phyloP scores from a whole-genome alignment of 2,888 invertebrate genomes.

The Xanthorhoe designata region DNA sequence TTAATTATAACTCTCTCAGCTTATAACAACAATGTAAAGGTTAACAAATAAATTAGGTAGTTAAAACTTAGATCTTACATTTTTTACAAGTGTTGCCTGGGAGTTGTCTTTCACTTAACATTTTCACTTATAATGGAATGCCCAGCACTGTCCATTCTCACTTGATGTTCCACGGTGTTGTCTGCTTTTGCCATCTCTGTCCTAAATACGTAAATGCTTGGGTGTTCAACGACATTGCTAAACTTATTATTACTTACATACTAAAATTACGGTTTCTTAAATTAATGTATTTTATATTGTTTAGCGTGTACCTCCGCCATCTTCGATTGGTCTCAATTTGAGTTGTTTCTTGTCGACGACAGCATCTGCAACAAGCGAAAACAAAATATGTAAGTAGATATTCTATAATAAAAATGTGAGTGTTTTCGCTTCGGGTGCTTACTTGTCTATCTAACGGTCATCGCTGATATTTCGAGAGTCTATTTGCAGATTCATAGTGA shows the following conservation, averaged over 20 bases:
- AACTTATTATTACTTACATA: conserved; percentile 70
- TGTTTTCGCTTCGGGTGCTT: conserved; percentile 19
- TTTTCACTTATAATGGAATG: conserved; percentile 76
- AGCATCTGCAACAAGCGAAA: conserved; percentile 68
- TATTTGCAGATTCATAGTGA: conserved; percentile 50
- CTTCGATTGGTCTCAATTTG: conserved; percentile 69
- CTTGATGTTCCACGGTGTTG: conserved; percentile 41
- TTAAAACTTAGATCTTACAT: conserved; percentile 54
- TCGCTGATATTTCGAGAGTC: conserved; percentile 44
- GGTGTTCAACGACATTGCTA: conserved; percentile 64
- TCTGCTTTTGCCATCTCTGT: conserved; percentile 40
- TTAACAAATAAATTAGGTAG: conserved; percentile 54
- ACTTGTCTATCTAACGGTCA: conserved; percentile 45
- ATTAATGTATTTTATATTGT: conserved; percentile 58
- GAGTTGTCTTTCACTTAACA: conserved; percentile 72
- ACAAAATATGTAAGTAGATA: conserved; percentile 12
- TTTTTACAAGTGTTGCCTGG: conserved; percentile 36
- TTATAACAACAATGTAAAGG: conserved; percentile 67
- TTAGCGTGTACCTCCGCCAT: conserved; percentile 63
- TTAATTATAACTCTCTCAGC: conserved; percentile 78
- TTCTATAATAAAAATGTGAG: conserved; percentile 21
- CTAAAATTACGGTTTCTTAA: conserved; percentile 82
- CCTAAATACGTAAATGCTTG: conserved; percentile 76
- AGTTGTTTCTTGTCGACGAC: conserved; percentile 59
- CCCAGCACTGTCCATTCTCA: conserved; percentile 65